Base-by-base conservation (phyloP, 2,113 vertebrate species). In the Seriola dumerili region DNA sequence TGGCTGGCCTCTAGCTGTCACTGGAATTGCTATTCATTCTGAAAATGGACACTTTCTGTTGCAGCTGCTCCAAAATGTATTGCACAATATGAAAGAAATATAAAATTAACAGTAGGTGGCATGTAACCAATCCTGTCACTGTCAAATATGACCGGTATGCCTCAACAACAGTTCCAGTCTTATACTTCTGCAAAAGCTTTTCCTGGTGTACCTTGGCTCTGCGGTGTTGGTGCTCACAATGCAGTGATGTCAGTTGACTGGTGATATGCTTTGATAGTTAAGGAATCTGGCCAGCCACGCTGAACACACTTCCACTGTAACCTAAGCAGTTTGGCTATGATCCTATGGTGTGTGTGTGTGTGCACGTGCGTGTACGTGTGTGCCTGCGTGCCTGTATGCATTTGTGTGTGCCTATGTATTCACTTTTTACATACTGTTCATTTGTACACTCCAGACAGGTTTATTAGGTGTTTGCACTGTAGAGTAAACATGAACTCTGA, bases 381-480 rank as follows among this genome's bases (percentile, higher is more conserved):
- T 7, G 8, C 50, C 2, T 54, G 36, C 36, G 16, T 36, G 42
- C 16, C 29, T 29, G 29, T 29, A 29, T 29, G 29, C 29, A 2
- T 29, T 29, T 40, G 17, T 80, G 40, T 64, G 58, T 71, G 29
- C 29, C 2, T 29, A 36, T 54, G 63, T 54, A 52, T 83, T 76
- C 54, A 78, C 23, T 81, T 79, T 83, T 59, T 70, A 76, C 67
- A 69, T 54, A 69, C 44, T 62, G 58, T 50, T 84, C 59, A 23
- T 68, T 76, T 72, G n/a, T 83, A 52, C 21, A 12, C 77, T 82
- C 67, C 72, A 88, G 79, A 85, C 88, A 85, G 80, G 88, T 92
- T 93, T 91, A 90, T 84, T 89, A 70, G 76, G 84, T 91, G 88
- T 81, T 86, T 86, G 66, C 52, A 13, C 58, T 80, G 81, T 54